These are phyloP conservation scores for Parochlus steinenii DNA, from an alignment of 2,888 invertebrate genomes.

Conservation along the genomic window DNA sequence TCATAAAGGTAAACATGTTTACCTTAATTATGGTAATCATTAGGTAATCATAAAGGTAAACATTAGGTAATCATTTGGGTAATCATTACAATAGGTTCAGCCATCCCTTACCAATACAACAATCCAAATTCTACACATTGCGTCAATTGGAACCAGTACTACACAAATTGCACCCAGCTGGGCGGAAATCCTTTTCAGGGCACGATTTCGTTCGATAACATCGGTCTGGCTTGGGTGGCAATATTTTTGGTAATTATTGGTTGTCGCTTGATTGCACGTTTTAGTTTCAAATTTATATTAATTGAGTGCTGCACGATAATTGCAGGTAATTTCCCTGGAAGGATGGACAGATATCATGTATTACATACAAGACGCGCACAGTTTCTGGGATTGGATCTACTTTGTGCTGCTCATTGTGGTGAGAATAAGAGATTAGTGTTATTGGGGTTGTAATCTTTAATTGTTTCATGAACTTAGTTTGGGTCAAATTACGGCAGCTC, in stretches of 20 bases:
- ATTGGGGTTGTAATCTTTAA: conserved; percentile 3
- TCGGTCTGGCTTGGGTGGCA: conserved; percentile 99
- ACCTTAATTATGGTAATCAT: no score
- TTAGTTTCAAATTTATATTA: conserved; percentile 5
- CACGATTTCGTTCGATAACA: conserved; percentile 98
- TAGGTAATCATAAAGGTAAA: no score
- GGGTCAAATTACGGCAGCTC: not conserved
- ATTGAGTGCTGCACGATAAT: conserved; percentile 6
- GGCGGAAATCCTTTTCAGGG: conserved; percentile 97
- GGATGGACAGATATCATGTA: conserved; percentile 99
- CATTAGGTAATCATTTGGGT: no score
- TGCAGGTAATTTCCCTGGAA: conserved; percentile 95
- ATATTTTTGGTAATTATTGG: conserved; percentile 77
- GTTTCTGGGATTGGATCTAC: conserved; percentile 99
- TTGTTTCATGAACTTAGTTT: not conserved
- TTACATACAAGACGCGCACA: conserved; percentile 99
- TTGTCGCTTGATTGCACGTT: conserved; percentile 3
- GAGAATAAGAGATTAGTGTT: conserved; percentile 31
- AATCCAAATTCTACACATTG: conserved; percentile 59
- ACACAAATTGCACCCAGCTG: conserved; percentile 82
- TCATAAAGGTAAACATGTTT: no score
- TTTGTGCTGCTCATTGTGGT: conserved; percentile 98
- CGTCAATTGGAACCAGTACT: conserved; percentile 98
- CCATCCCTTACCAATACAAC: conserved; percentile 34
- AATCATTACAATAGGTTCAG: conserved; percentile 22